These are phyloP conservation scores for Morone saxatilis DNA, from an alignment of 2,113 vertebrate species.

Conservation along the genomic window DNA sequence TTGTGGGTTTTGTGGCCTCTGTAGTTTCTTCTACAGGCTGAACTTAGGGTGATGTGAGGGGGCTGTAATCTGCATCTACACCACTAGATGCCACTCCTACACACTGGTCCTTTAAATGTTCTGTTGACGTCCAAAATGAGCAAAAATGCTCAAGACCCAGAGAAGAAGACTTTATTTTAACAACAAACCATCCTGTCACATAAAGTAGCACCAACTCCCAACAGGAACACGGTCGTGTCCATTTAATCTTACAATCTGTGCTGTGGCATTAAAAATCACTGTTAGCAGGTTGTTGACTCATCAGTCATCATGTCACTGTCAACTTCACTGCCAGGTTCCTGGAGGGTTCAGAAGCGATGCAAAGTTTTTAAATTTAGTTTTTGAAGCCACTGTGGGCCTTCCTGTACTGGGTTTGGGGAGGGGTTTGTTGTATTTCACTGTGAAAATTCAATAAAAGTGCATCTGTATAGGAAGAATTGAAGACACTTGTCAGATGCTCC, in stretches of 20 bases:
- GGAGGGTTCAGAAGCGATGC: background rate
- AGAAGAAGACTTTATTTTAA: background rate
- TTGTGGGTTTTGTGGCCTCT: no score
- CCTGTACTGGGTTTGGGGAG: background rate
- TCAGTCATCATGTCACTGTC: conserved; percentile 10
- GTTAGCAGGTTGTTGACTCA: conserved; percentile 11
- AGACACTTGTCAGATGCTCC: conserved; percentile 16
- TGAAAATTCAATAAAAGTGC: conserved; percentile 12
- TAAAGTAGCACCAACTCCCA: background rate
- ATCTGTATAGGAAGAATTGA: conserved; percentile 6
- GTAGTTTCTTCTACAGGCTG: no score
- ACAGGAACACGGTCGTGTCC: background rate
- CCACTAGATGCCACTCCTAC: no score
- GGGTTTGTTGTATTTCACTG: background rate
- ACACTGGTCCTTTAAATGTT: background rate
- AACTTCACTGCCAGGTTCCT: background rate
- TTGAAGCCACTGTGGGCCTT: conserved; percentile 9
- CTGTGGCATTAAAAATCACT: background rate
- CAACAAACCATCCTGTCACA: background rate
- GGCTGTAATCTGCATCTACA: no score
- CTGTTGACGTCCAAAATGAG: background rate
- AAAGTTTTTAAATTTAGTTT: conserved; percentile 2
- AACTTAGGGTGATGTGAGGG: no score
- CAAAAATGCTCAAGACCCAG: background rate
- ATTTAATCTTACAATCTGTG: background rate